Percentiles rank a stretch among this genome's conserved stretches.
phyloP scores from a whole-genome alignment of 2,113 vertebrate species.

The Craseonycteris thonglongyai region DNA sequence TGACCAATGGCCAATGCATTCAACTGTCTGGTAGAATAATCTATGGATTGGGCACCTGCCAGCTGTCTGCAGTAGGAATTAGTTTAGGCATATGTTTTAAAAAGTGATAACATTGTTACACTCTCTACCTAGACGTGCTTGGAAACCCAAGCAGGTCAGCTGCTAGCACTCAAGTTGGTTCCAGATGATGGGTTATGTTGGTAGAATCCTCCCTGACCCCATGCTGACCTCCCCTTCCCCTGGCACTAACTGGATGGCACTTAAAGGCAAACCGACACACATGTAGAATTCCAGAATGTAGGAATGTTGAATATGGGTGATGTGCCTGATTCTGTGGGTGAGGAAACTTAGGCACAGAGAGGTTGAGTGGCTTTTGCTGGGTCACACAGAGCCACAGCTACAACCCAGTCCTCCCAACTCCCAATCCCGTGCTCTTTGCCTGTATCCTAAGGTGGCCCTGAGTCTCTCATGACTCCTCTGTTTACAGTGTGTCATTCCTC shows the following conservation, averaged over 20 bases:
- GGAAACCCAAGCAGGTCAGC: conserved; percentile 55
- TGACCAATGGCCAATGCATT: conserved; percentile 85
- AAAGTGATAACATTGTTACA: conserved; percentile 82
- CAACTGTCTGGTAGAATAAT: conserved; percentile 81
- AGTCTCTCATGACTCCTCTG: background rate
- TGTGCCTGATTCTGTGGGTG: background rate
- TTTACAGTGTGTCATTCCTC: fast-evolving
- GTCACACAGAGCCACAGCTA: background rate
- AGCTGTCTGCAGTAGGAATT: conserved; percentile 82
- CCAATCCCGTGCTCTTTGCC: background rate
- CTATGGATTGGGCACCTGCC: conserved; percentile 87
- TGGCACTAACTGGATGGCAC: background rate
- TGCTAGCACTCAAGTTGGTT: conserved; percentile 54
- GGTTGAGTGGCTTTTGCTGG: background rate
- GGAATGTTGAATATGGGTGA: background rate
- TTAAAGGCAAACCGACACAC: background rate
- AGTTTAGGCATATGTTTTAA: conserved; percentile 80
- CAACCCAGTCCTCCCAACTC: background rate
- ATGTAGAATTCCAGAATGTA: background rate
- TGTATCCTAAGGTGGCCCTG: fast-evolving
- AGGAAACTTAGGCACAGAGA: background rate
- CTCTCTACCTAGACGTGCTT: conserved; percentile 69
- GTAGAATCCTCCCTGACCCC: background rate
- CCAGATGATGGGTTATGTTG: conserved; percentile 40
- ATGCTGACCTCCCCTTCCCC: background rate